Evolutionary conservation across 2,797 vertebrate species (phyloP).

Genomic region (Acrossocheilus wenchowensis): DNA sequence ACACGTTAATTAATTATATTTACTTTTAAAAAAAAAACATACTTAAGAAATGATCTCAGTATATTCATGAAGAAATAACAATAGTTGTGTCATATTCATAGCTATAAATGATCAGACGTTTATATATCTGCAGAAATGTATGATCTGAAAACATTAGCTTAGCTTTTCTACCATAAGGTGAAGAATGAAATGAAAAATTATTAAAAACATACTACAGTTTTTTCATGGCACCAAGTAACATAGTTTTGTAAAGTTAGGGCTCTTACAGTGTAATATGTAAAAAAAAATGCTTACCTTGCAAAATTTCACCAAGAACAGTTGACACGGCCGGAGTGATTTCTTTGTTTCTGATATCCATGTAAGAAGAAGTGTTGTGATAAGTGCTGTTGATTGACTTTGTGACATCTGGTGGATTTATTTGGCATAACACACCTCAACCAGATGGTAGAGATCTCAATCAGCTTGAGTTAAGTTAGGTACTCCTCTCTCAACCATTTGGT

Average conservation of each 20-base stretch:
- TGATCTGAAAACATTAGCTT: background rate
- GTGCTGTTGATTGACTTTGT: no score
- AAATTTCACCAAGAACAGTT: background rate
- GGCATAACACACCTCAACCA: no score
- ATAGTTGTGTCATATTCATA: background rate
- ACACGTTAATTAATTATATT: background rate
- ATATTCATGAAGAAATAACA: no score
- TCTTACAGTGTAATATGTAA: background rate
- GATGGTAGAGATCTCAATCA: no score
- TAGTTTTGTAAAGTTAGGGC: background rate
- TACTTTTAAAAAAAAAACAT: background rate
- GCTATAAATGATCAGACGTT: background rate
- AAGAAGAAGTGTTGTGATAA: no score
- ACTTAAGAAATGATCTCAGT: no score
- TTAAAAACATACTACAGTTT: background rate
- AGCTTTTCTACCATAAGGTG: background rate
- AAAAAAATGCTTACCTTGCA: slow-evolving; percentile 9
- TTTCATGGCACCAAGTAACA: background rate
- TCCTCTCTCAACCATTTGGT: no score
- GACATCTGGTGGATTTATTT: no score
- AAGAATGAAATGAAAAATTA: no score
- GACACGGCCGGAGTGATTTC: background rate
- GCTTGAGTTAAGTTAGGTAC: no score
- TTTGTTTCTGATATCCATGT: no score
- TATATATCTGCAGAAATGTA: background rate